Base-by-base conservation (phyloP, 2,113 vertebrate species). In the Rhabdornis inornatus region DNA sequence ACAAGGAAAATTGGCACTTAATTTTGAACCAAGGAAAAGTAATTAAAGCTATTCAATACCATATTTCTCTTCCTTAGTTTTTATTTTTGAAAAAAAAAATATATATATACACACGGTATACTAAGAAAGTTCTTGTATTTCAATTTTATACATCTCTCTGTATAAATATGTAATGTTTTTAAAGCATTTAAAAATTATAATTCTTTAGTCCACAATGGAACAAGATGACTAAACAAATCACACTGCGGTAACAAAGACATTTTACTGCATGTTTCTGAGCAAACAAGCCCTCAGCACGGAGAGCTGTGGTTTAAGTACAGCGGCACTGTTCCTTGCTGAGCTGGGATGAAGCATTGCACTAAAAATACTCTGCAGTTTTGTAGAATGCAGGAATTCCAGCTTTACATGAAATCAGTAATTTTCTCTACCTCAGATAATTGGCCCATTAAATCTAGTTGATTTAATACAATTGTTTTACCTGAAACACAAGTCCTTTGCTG, bases 401-500 rank as follows among this genome's bases (percentile, higher is more conserved):
- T 77, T 81, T 27, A 47, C 15, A 39, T 0, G 0, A 81, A 94
- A 81, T 20, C n/a, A 53, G 11, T 28, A 33, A 69, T 13, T 8
- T 70, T 66, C 39, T 55, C 56, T 30, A 81, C 33, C 55, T 59
- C 57, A 60, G 37, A 69, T 14, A 83, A 81, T 0, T 35, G 49
- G 24, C 5, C 8, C 22, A 66, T 31, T 86, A 45, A 40, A 71
- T 52, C 44, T 11, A 31, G 23, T 35, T 68, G 6, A 74, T 42
- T 61, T 49, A 52, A 68, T 42, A 56, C 20, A 66, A 14, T 3
- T 27, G 13, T 18, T 77, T 94, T 92, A 99, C 99, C 99, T 99
- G 99, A 95, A 99, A 99, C 59, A 99, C 99, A 7, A 99, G 98
- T 52, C 99, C 99, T 93, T 98, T 99, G 95, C 98, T 98, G 91